Conservation (phyloP, 2,113 vertebrate genomes). For the Phalacrocorax carbo region DNA sequence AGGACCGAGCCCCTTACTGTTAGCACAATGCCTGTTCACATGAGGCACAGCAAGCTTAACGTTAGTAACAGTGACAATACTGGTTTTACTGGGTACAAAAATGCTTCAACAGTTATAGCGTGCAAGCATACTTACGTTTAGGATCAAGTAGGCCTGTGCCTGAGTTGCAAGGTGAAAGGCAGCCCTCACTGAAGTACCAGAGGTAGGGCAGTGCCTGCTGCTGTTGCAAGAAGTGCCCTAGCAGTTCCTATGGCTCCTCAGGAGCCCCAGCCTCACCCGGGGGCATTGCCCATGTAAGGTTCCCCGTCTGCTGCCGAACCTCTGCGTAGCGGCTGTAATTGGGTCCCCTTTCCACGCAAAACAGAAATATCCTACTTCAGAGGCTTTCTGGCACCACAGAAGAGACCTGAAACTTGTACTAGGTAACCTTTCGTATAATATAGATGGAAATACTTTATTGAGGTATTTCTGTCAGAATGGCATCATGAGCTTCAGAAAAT, state of each 20-base stretch:
- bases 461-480: neutral
- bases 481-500: neutral
- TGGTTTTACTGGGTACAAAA: neutral
- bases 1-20: neutral
- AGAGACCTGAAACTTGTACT: neutral
- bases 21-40: neutral
- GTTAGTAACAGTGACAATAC: neutral
- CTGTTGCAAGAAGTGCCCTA: no score
- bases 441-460: neutral
- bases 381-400: neutral
- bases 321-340: rapidly evolving
- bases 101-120: neutral
- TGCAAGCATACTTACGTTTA: rapidly evolving
- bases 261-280: rapidly evolving
- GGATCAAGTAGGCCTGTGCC: neutral
- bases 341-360: neutral
- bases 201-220: neutral
- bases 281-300: neutral
- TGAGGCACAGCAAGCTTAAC: rapidly evolving
- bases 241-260: rapidly evolving
- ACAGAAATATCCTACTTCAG: neutral
- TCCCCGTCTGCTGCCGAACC: rapidly evolving
- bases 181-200: neutral
- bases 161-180: neutral
- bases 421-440: neutral